Conservation (phyloP, 2,113 vertebrate genomes). For the Atherinomorus stipes region DNA sequence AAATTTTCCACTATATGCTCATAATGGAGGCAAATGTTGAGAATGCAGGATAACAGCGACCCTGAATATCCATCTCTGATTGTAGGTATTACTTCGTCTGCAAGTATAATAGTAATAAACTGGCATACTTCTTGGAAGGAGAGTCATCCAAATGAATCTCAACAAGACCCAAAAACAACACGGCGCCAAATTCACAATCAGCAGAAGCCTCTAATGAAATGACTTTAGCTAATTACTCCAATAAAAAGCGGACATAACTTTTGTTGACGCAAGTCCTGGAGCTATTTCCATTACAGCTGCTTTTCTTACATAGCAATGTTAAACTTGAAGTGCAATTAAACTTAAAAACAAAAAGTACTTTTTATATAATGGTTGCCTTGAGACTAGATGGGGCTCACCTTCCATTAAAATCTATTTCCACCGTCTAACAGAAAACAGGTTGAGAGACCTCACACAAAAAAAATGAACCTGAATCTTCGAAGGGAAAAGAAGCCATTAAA, state of each 20-base stretch:
- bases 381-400: too few species aligned
- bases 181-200: conserved; percentile 69
- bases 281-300: conserved; percentile 65
- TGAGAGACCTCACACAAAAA: not conserved
- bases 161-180: conserved; percentile 42
- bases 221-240: conserved; percentile 77
- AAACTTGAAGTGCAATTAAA: conserved; percentile 74
- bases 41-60: conserved; percentile 7
- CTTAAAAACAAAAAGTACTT: conserved; percentile 28
- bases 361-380: too few species aligned
- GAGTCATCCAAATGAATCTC: conserved; percentile 29
- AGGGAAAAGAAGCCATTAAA: too few species aligned
- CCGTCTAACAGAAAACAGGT: conserved; percentile 21
- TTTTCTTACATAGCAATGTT: conserved; percentile 62
- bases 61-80: conserved; percentile 27
- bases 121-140: conserved; percentile 46
- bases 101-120: conserved; percentile 38
- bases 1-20: conserved; percentile 37
- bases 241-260: conserved; percentile 73
- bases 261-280: conserved; percentile 68
- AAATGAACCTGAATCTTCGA: not conserved
- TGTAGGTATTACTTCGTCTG: conserved; percentile 23
- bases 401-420: conserved; percentile 61
- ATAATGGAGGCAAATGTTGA: conserved; percentile 36
- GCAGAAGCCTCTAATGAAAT: conserved; percentile 49